phyloP scores from a whole-genome alignment of 2,888 invertebrate species.

The Cheilosia grossa region DNA sequence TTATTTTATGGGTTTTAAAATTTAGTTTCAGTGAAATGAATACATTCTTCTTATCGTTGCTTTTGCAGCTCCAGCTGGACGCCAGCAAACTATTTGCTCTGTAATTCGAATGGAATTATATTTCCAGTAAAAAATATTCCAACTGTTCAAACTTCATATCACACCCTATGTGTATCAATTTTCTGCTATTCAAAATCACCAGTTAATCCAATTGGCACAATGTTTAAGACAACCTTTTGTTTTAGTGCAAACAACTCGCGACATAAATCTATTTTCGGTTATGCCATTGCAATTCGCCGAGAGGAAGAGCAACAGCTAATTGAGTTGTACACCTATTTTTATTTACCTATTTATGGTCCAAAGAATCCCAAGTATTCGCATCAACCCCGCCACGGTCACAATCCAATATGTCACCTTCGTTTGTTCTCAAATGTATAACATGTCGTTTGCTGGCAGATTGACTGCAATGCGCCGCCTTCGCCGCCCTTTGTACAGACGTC shows the following conservation, averaged over 20 bases:
- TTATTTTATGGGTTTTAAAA: not conserved
- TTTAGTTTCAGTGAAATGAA: not conserved
- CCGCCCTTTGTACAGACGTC: constrained; percentile 42
- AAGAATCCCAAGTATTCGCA: constrained; percentile 58
- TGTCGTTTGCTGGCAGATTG: constrained; percentile 41
- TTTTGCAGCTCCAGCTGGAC: not conserved
- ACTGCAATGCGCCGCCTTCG: constrained; percentile 15
- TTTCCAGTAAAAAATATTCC: not conserved
- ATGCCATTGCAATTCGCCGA: constrained; percentile 47
- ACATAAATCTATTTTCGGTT: constrained; percentile 61
- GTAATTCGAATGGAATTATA: not conserved
- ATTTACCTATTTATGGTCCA: constrained; percentile 68
- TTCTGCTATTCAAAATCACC: not conserved
- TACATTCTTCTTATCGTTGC: not conserved
- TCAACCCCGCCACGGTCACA: constrained; percentile 65
- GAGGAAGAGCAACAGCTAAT: constrained; percentile 40
- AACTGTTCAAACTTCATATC: not conserved
- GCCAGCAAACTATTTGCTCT: not conserved
- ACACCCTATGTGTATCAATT: not conserved
- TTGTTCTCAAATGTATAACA: constrained; percentile 67
- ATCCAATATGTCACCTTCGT: constrained; percentile 70
- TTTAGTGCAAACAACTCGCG: constrained; percentile 34
- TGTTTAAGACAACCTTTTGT: constrained; percentile 19
- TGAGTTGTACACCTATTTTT: constrained; percentile 45
- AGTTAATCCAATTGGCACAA: constrained; percentile 10